Evolutionary conservation across 2,113 vertebrate genomes (phyloP), one percentile per base, ranked within the genome.

Genomic region (Chaenocephalus aceratus): DNA sequence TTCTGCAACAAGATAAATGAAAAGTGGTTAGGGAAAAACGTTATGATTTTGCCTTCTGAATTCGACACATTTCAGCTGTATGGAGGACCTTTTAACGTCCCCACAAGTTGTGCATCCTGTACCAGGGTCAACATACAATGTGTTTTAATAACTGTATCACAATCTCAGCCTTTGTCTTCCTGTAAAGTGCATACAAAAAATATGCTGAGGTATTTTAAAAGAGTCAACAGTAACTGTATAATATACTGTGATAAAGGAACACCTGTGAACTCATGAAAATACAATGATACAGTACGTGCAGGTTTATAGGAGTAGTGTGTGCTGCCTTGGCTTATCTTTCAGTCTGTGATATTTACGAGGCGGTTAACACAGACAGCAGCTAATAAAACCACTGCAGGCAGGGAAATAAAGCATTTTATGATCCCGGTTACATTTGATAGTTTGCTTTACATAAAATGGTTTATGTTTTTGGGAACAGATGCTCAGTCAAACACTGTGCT

Each of bases 321-420:
- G 52, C 41, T 21, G 6, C 36, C 63, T 51, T 52, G 4, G 36
- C 36, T 41, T 30, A 30, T 14, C 5, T 48, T 45, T 58, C 5
- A 26, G 21, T 59, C 67, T 61, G 48, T 36, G 9, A 18, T 2
- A 2, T n/a, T 68, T 62, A 62, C 62, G 52, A 8, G 26, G 11
- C 62, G 26, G 56, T 68, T 62, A 63, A 59, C 82, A 15, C 59
- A 15, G 46, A 64, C 65, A 10, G 44, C 36, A 46, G 53, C 58
- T 44, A 5, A 49, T 70, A 75, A 70, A 64, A 75, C 15, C 0
- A 59, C 72, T 49, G 9, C 52, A 66, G 64, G 23, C 18, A 30
- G 14, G 7, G 60, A 60, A 41, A 61, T 75, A 21, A 71, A 65
- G 10, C 36, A 54, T 64, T 66, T 84, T 44, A 75, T 71, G 11